Conservation (phyloP, 2,888 invertebrate genomes). For the Phalangium opilio region DNA sequence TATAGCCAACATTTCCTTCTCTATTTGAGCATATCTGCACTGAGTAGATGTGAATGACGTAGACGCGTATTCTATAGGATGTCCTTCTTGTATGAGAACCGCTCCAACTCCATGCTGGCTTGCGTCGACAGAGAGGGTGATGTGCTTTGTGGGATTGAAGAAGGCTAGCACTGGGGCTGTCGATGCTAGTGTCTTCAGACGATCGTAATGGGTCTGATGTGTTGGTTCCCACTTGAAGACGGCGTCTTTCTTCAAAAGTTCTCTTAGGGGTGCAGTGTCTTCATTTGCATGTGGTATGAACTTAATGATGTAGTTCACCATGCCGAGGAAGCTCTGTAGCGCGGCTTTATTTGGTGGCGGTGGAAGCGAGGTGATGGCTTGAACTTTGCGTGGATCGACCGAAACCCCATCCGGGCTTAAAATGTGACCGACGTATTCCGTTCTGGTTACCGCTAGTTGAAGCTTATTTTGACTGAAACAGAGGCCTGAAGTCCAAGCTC, state of each 20-base stretch:
- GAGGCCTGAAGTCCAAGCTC: conserved; percentile 1
- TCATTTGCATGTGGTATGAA: conserved; percentile 4
- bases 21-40: conserved; percentile 9
- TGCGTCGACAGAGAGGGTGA: conserved; percentile 5
- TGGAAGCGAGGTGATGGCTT: conserved; percentile 1
- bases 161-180: conserved; percentile 6
- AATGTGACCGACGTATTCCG: conserved; percentile 12
- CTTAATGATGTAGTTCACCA: conserved; percentile 8
- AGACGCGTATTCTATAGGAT: conserved; percentile 4
- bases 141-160: conserved; percentile 3
- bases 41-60: conserved; percentile 7
- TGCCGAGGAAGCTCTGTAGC: conserved; percentile 11
- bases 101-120: conserved; percentile 5
- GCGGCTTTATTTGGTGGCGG: conserved; percentile 5
- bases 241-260: conserved; percentile 1
- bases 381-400: conserved; percentile 7
- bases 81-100: conserved; percentile 5
- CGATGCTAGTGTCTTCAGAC: conserved; percentile 1
- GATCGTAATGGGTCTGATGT: conserved; percentile 4
- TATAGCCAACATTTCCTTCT: conserved; percentile 9
- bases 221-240: conserved; percentile 1
- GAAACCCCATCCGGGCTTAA: conserved; percentile 4
- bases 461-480: conserved; percentile 4
- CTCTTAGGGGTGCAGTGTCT: neutral
- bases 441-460: neutral